phyloP scores from a whole-genome alignment of 2,113 vertebrate species.

The Diphyllodes magnificus region DNA sequence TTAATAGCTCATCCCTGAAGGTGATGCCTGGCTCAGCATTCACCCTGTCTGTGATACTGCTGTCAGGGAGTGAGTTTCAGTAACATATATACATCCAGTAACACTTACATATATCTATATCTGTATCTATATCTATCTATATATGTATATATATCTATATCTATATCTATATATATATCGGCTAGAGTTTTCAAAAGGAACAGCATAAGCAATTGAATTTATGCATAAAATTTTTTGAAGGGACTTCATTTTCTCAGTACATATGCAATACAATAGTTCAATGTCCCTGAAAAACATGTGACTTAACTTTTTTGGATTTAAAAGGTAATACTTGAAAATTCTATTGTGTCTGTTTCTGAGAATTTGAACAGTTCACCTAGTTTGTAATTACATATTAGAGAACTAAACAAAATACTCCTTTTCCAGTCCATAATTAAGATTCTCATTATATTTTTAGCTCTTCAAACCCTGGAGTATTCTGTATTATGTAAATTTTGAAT shows the following conservation, averaged over 20 bases:
- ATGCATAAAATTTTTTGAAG: not conserved
- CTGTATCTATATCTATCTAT: no score
- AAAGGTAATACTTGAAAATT: not conserved
- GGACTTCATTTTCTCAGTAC: not conserved
- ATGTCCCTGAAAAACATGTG: not conserved
- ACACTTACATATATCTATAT: not conserved
- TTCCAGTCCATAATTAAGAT: not conserved
- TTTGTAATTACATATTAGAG: not conserved
- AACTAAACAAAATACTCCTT: not conserved
- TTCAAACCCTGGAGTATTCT: not conserved
- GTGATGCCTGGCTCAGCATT: not conserved
- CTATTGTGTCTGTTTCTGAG: not conserved
- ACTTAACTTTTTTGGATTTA: not conserved
- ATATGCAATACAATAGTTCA: not conserved
- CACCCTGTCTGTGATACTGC: not conserved
- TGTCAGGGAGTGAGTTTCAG: not conserved
- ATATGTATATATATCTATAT: no score
- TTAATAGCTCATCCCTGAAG: not conserved
- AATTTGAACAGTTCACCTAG: not conserved
- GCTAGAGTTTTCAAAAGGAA: not conserved
- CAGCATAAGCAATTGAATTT: not conserved
- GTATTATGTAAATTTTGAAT: not conserved
- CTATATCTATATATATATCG: not conserved
- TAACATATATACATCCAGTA: not conserved
- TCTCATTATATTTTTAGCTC: not conserved